Base-by-base conservation (phyloP, 2,113 vertebrate species). In the Candoia aspera region DNA sequence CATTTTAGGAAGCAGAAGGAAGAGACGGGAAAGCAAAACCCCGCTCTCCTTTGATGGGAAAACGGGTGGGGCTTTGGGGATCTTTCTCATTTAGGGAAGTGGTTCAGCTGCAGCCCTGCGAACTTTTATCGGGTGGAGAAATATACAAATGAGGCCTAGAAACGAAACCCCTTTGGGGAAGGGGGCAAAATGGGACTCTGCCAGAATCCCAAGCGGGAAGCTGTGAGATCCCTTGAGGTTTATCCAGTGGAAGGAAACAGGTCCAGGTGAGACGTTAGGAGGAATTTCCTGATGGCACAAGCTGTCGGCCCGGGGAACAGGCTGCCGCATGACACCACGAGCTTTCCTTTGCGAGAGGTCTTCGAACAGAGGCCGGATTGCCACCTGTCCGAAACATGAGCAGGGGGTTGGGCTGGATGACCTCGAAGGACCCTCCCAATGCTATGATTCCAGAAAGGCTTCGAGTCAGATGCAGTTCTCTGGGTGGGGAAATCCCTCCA, bases 101-200 rank as follows among this genome's bases (percentile, higher is more conserved):
- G 90, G 42, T 4, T 42, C 58, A 9, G 0, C 53, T 53, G 57
- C 37, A 49, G 79, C 2, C 4, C 1, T 19, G 10, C 42, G 89
- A 33, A 85, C 13, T 29, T 12, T 64, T 33, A 8, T 37, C 3
- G n/a, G 24, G 54, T 53, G 84, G 6, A 53, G 58, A 91, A 86
- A 86, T 17, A 46, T 2, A 85, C 53, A 62, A 49, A 4, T 15
- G 42, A 91, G 90, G 86, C n/a, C 54, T 62, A 83, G 90, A 60
- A 53, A 29, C 85, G 90, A 90, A 90, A 90, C 90, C 42, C 83
- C 2, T 90, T 90, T 91, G 83, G 58, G 84, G 84, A 91, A 86
- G 84, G 33, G n/a, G 90, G 33, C 26, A 2, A 8, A 24, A 24
- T 24, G 90, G 59, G 49, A 54, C 21, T n/a, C 3, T 11, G 6